A percentile compares a stretch with the other conserved stretches of the same genome.
phyloP scores from a whole-genome alignment of 35 echinoderm and acorn worm species.

The Holothuria glaberrima region DNA sequence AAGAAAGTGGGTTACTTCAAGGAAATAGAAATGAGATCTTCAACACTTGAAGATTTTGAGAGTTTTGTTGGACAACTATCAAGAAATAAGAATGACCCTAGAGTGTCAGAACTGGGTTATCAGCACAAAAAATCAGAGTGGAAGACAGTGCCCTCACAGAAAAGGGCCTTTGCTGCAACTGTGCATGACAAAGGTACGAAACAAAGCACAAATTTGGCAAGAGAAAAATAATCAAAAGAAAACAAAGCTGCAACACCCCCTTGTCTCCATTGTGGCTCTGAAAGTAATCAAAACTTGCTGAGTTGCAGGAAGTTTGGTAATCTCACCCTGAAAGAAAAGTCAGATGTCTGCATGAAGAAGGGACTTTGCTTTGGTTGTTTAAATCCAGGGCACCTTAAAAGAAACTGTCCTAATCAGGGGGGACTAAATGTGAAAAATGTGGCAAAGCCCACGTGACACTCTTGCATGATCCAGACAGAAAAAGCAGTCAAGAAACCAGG shows the following conservation, averaged over 20 bases:
- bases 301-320: constrained; percentile 15
- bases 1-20: constrained; percentile 27
- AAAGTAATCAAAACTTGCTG: constrained; percentile 10
- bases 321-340: background rate
- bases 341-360: constrained; percentile 36
- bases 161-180: constrained; percentile 15
- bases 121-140: background rate
- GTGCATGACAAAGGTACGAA: background rate
- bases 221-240: background rate
- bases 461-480: constrained; percentile 32
- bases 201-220: background rate
- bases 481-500: background rate
- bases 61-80: constrained; percentile 47
- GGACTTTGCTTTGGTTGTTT: constrained; percentile 44
- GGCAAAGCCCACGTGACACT: background rate
- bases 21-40: constrained; percentile 32
- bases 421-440: constrained; percentile 35
- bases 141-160: background rate
- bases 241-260: background rate
- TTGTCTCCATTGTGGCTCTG: constrained; percentile 21
- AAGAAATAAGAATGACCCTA: constrained; percentile 70
- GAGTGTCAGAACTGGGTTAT: constrained; percentile 14
- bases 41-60: constrained; percentile 67
- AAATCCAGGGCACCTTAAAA: background rate
- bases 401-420: background rate